Conservation (phyloP, 2,113 vertebrate genomes). For the Hemibagrus wyckioides region DNA sequence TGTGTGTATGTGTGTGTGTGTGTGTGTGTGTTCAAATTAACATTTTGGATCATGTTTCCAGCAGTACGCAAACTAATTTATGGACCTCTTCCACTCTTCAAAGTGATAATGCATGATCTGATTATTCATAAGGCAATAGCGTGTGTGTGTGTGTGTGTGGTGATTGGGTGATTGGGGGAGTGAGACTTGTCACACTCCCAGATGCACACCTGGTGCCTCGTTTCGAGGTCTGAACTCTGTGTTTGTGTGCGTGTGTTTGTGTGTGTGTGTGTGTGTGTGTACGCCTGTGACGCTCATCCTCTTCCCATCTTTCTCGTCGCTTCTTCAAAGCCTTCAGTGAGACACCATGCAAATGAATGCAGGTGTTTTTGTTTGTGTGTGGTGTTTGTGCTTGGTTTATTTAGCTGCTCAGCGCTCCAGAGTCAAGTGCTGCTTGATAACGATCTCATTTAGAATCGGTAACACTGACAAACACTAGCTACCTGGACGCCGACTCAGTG, state of each 20-base stretch:
- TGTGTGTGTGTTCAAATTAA: constrained; percentile 38
- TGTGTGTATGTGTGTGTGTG: constrained; percentile 24
- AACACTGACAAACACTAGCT: not conserved
- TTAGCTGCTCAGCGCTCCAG: not conserved
- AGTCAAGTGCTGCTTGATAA: not conserved
- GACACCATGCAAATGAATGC: constrained; percentile 37
- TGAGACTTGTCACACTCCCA: constrained; percentile 71
- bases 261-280: not conserved
- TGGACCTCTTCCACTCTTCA: constrained; percentile 44
- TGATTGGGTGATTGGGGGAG: constrained; percentile 28
- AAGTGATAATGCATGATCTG: constrained; percentile 62
- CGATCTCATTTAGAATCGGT: constrained; percentile 10
- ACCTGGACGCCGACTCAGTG: not conserved
- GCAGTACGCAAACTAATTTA: constrained; percentile 50
- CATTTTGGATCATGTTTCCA: constrained; percentile 53
- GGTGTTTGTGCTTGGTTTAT: not conserved
- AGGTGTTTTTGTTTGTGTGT: constrained; percentile 11
- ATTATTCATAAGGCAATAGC: constrained; percentile 61
- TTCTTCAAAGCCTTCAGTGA: constrained; percentile 22
- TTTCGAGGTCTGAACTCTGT: constrained; percentile 58
- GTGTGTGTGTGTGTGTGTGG: constrained; percentile 32
- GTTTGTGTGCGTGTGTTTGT: constrained; percentile 29
- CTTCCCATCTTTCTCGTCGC: no score
- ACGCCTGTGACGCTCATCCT: constrained; percentile 36
- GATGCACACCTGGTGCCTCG: constrained; percentile 78